phyloP scores from a whole-genome alignment of 2,797 vertebrate genomes.

The Crenichthys baileyi region DNA sequence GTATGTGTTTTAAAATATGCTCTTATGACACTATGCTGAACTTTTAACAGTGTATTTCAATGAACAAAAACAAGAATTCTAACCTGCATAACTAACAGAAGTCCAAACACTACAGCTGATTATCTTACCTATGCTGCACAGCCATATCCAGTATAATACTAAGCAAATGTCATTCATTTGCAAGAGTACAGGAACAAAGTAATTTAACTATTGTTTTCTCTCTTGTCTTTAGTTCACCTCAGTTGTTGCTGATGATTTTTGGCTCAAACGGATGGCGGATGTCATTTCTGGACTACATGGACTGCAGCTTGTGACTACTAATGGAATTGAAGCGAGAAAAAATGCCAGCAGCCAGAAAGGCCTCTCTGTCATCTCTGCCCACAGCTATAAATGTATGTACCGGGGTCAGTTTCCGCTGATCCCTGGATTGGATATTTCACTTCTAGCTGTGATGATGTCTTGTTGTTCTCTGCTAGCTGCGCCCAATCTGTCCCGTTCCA shows the following conservation, averaged over 20 bases:
- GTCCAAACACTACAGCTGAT: slow-evolving; percentile 16
- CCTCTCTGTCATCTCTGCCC: slow-evolving; percentile 6
- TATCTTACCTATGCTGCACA: slow-evolving; percentile 17
- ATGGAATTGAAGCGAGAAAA: slow-evolving; percentile 6
- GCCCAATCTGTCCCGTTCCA: slow-evolving; percentile 51
- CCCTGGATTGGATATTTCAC: slow-evolving; percentile 48
- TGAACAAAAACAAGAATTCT: neutral
- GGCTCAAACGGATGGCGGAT: slow-evolving; percentile 38
- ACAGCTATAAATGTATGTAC: slow-evolving; percentile 26
- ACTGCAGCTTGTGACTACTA: slow-evolving; percentile 8
- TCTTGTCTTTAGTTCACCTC: slow-evolving; percentile 20
- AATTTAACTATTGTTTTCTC: slow-evolving; percentile 20
- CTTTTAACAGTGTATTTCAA: neutral
- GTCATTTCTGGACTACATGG: slow-evolving; percentile 5
- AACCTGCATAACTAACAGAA: neutral
- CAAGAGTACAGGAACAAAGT: slow-evolving; percentile 8
- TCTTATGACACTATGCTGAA: neutral
- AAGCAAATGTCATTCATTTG: slow-evolving; percentile 6
- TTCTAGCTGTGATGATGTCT: slow-evolving; percentile 31
- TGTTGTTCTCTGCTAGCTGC: slow-evolving; percentile 39
- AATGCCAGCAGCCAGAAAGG: slow-evolving; percentile 6
- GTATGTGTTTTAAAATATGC: neutral
- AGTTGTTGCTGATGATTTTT: slow-evolving; percentile 34
- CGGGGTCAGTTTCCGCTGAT: slow-evolving; percentile 44
- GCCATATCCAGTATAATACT: neutral